These are phyloP conservation scores for Ctenodactylus gundi DNA, from an alignment of 2,113 vertebrate species.

Conservation along the genomic window DNA sequence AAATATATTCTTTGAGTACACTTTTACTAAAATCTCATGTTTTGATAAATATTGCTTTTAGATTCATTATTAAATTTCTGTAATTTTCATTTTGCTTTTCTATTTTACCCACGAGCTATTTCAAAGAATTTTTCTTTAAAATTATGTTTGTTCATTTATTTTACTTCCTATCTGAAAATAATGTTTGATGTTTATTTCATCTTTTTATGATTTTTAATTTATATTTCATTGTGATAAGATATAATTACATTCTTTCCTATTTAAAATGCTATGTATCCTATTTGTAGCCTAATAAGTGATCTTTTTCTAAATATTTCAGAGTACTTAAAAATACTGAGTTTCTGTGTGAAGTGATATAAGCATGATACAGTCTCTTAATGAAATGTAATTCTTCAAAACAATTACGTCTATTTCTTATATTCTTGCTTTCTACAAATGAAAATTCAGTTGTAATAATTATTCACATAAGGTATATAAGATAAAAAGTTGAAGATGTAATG, in stretches of 20 bases:
- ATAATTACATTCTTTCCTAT: not conserved
- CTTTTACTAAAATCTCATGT: not conserved
- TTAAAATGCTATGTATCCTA: not conserved
- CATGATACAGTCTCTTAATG: not conserved
- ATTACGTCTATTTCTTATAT: not conserved
- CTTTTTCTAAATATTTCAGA: conserved; percentile 28
- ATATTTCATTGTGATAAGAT: not conserved
- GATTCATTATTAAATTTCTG: not conserved
- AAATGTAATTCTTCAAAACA: not conserved
- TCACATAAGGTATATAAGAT: not conserved
- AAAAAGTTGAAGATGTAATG: not conserved
- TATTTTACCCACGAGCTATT: not conserved
- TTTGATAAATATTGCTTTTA: not conserved
- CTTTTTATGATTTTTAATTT: not conserved
- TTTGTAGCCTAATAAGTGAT: not conserved
- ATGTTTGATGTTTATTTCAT: not conserved
- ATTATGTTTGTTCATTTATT: not conserved
- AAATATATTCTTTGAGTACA: not conserved
- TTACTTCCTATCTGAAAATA: not conserved
- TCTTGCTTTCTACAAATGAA: not conserved
- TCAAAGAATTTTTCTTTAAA: not conserved
- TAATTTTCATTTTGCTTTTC: not conserved
- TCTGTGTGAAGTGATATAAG: not conserved
- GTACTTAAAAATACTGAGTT: not conserved
- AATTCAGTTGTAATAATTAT: not conserved